Conservation (phyloP, 2,888 invertebrate species). For the Clitarchus hookeri region DNA sequence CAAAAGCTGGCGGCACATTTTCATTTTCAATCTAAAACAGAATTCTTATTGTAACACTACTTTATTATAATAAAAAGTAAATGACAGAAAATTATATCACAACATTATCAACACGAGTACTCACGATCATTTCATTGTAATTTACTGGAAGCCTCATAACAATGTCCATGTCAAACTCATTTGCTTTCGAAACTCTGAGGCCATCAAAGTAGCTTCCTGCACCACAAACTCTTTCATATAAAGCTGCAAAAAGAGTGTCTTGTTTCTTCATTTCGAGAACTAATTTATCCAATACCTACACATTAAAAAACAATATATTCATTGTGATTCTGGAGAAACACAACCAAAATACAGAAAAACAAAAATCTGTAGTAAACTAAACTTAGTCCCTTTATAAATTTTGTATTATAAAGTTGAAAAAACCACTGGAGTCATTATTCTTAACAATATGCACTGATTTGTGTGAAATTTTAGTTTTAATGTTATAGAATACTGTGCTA, state of each 20-base stretch:
- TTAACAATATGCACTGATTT: no score
- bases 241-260: conserved; percentile 32
- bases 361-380: no score
- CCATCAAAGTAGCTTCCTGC: conserved; percentile 66
- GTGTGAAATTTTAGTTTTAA: no score
- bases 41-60: neutral
- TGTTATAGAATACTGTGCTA: no score
- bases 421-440: no score
- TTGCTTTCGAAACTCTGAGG: conserved; percentile 62
- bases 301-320: conserved; percentile 15
- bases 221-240: conserved; percentile 34
- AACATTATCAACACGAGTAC: neutral
- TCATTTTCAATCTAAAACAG: conserved; percentile 26
- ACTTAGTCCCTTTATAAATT: no score
- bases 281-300: conserved; percentile 32
- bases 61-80: neutral
- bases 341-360: no score
- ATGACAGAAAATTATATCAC: neutral
- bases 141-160: conserved; percentile 55
- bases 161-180: conserved; percentile 66
- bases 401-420: no score
- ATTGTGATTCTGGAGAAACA: neutral
- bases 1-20: conserved; percentile 22
- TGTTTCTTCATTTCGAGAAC: conserved; percentile 33
- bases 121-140: conserved; percentile 29